A percentile compares a stretch with the other conserved stretches of the same genome.
Conservation (phyloP, 2,888 invertebrate genomes). For the Latrodectus hesperus region DNA sequence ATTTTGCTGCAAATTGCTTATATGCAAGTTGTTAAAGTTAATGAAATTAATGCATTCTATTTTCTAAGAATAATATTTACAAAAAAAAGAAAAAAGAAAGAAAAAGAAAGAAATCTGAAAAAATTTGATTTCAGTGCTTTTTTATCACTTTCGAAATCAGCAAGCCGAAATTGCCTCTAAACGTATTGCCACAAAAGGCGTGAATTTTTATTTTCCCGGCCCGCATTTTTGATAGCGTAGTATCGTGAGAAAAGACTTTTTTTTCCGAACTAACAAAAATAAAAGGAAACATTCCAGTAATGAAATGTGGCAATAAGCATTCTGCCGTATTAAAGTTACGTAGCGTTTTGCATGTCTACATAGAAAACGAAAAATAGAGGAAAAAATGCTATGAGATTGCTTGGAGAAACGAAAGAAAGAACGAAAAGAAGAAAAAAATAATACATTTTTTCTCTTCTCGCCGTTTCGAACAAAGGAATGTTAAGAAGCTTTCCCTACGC, state of each 20-base stretch:
- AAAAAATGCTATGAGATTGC: conserved; percentile 4
- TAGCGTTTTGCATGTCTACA: conserved; percentile 9
- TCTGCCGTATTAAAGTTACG: conserved; percentile 26
- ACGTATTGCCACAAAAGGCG: neutral
- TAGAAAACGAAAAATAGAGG: neutral
- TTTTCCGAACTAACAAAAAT: too few relatives aligned
- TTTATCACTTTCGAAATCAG: neutral
- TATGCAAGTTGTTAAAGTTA: neutral
- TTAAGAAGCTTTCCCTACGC: conserved; percentile 18
- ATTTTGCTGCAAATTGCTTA: neutral
- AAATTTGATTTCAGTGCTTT: neutral
- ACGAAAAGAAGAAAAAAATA: neutral
- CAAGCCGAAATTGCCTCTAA: neutral
- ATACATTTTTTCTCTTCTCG: conserved; percentile 1
- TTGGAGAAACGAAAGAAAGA: conserved; percentile 9
- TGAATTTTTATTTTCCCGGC: neutral
- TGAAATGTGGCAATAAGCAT: conserved; percentile 29
- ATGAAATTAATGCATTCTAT: neutral
- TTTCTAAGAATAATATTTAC: neutral
- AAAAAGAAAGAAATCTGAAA: neutral
- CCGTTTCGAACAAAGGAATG: conserved; percentile 29
- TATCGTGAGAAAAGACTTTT: too few relatives aligned
- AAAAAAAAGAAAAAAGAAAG: neutral
- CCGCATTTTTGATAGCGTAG: too few relatives aligned
- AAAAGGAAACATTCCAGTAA: conserved; percentile 18